A percentile compares a stretch with the other conserved stretches of the same genome.
Evolutionary conservation across 2,113 vertebrate species (phyloP).

Genomic region (Plectropomus leopardus): DNA sequence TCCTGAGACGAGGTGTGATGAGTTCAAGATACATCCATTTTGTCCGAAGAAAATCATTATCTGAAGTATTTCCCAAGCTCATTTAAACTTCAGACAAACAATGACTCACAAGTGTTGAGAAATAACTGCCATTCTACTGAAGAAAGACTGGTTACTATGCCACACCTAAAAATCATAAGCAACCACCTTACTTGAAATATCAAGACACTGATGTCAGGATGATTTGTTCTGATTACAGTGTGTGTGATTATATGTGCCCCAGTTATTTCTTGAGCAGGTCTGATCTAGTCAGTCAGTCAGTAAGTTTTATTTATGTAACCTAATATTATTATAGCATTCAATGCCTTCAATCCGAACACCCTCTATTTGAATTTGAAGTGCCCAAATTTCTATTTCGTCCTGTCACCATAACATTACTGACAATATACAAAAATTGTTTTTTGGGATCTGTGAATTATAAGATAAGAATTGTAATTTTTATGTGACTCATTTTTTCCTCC

Average conservation of each 20-base stretch:
- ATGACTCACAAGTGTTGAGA: background rate
- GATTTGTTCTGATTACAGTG: background rate
- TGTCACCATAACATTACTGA: no score
- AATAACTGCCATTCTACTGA: background rate
- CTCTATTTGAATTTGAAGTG: background rate
- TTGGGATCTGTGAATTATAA: background rate
- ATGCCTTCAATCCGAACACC: no score
- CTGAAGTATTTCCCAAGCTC: constrained; percentile 4
- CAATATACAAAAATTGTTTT: background rate
- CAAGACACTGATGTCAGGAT: background rate
- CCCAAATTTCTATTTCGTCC: background rate
- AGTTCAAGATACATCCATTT: constrained; percentile 26
- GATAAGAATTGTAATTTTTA: background rate
- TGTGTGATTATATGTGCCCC: background rate
- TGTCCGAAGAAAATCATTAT: constrained; percentile 10
- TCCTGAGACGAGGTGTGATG: constrained; percentile 17
- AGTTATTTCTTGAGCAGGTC: background rate
- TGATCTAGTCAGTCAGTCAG: background rate
- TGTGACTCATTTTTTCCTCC: background rate
- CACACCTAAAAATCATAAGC: background rate
- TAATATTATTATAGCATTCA: no score
- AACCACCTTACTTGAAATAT: background rate
- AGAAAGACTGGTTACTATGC: background rate
- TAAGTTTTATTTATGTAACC: background rate
- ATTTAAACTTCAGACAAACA: constrained; percentile 1